phyloP scores from a whole-genome alignment of 2,797 vertebrate species.

The Enteromius trimaculatus region DNA sequence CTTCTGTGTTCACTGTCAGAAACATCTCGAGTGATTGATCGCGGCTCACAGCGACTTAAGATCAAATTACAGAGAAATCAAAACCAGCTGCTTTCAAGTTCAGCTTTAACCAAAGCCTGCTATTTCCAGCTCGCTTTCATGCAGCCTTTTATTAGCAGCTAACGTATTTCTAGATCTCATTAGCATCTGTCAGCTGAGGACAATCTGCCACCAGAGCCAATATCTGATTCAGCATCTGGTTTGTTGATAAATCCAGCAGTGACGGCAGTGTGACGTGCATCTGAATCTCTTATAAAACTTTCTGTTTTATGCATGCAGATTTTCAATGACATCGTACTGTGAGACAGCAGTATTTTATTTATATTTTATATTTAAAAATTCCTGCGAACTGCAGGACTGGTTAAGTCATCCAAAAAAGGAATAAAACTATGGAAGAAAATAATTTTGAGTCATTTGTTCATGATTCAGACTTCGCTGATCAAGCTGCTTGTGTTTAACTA shows the following conservation, averaged over 20 bases:
- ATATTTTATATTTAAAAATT: not conserved
- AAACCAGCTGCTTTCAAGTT: constrained; percentile 13
- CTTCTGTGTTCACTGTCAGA: not conserved
- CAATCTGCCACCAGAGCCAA: not conserved
- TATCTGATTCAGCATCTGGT: constrained; percentile 5
- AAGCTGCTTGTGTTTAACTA: too few relatives aligned
- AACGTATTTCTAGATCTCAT: not conserved
- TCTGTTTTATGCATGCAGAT: not conserved
- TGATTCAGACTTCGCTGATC: too few relatives aligned
- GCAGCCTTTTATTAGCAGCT: not conserved
- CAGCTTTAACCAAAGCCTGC: not conserved
- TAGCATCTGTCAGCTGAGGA: constrained; percentile 3
- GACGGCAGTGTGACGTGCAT: not conserved
- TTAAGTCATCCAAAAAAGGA: not conserved
- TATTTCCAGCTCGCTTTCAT: not conserved
- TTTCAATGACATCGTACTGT: not conserved
- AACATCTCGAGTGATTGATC: constrained; percentile 26
- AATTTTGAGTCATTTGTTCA: too few relatives aligned
- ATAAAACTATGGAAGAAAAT: not conserved
- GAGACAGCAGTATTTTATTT: not conserved
- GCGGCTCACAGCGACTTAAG: not conserved
- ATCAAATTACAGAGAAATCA: constrained; percentile 27
- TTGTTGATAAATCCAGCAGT: not conserved
- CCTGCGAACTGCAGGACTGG: not conserved
- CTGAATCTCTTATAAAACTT: not conserved